Evolutionary conservation across 2,797 vertebrate species (phyloP).

Genomic region (Lagocephalus sceleratus): DNA sequence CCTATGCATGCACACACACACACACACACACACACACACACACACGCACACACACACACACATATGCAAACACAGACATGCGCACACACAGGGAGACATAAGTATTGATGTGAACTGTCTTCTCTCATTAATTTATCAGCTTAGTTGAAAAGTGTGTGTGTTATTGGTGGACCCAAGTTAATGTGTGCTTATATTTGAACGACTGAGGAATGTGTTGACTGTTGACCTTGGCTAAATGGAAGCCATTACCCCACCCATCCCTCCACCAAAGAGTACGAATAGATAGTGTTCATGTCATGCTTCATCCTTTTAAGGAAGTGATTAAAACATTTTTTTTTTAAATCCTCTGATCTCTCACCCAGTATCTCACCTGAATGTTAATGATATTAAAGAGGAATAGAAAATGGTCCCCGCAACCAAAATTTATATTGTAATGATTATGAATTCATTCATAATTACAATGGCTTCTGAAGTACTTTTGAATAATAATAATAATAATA

Average conservation of each 20-base stretch:
- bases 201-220: constrained; percentile 57
- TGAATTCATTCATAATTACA: no score
- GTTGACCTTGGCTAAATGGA: constrained; percentile 73
- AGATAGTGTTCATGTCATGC: constrained; percentile 7
- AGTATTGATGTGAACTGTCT: constrained; percentile 64
- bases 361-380: no score
- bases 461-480: no score
- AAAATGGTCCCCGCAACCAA: no score
- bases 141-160: constrained; percentile 22
- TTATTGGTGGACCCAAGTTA: neutral
- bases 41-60: no score
- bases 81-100: constrained; percentile 30
- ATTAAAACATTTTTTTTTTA: neutral
- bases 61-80: no score
- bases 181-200: constrained; percentile 5
- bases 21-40: no score
- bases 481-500: no score
- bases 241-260: constrained; percentile 76
- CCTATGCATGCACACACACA: no score
- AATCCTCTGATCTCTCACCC: neutral
- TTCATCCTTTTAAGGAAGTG: neutral
- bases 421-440: no score
- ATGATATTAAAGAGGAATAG: no score
- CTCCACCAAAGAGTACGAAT: constrained; percentile 23
- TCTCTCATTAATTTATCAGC: constrained; percentile 73